Evolutionary conservation across 2,113 vertebrate genomes (phyloP), one percentile per base, ranked within the genome.

Genomic region (Scopus umbretta): DNA sequence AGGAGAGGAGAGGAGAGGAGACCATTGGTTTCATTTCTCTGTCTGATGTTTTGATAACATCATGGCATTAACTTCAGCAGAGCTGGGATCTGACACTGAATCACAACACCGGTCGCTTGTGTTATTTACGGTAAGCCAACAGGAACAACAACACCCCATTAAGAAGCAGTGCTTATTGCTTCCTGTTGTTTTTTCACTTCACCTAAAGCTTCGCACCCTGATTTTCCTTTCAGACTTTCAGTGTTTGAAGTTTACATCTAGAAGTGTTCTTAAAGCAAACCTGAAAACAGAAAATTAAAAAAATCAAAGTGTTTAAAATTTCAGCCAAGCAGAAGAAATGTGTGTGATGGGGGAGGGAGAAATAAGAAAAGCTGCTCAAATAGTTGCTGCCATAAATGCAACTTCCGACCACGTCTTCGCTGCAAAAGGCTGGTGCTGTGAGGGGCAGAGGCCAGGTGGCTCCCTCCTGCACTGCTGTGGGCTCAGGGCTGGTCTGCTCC

Each of bases 391-490:
- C 43, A 42, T 25, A 61, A 56, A 32, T 17, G 29, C 7, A 32
- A 27, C 30, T 85, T 81, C 58, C 76, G 81, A 36, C 13, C 19
- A 43, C 0, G 0, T n/a, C 40, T 55, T 61, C 72, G 23, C 12
- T 42, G 40, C 1, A 1, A 49, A 72, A 78, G 26, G 30, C 10
- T 16, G 8, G 25, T 59, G 30, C 8, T 66, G 26, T 2, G 7
- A 72, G 23, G 8, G 27, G 22, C 21, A 70, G 21, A 71, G 13
- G 11, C 7, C 47, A 67, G 19, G 21, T 13, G 12, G 42, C 5
- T 59, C 4, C 27, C 27, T 21, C 17, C 30, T 67, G 11, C 23
- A 7, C 30, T 43, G 26, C 45, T n/a, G 25, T 0, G 0, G 23
- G 68, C 16, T 81, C 43, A 21, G n/a, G 20, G 17, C 29, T 32